Evolutionary conservation across 2,113 vertebrate species (phyloP).

Genomic region (Mesitornis unicolor): DNA sequence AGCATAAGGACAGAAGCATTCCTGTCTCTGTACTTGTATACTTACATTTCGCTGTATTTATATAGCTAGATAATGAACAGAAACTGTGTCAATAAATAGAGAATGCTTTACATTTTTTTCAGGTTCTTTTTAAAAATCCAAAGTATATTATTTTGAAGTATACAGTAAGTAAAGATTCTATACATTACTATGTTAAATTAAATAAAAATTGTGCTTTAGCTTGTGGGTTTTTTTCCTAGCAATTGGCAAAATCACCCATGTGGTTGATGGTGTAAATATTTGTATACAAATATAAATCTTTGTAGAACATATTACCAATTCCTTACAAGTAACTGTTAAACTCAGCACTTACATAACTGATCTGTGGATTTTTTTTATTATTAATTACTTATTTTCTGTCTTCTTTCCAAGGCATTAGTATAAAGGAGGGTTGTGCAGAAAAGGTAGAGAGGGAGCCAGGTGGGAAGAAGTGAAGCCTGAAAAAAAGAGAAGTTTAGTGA

Average conservation of each 20-base stretch:
- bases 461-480: slow-evolving; percentile 4
- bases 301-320: neutral
- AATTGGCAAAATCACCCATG: neutral
- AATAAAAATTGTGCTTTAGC: neutral
- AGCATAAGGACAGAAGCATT: neutral
- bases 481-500: neutral
- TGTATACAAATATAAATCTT: neutral
- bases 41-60: neutral
- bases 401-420: neutral
- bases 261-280: neutral
- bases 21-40: neutral
- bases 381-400: neutral
- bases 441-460: neutral
- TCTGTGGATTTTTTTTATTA: neutral
- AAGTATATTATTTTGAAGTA: neutral
- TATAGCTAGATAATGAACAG: neutral
- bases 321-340: neutral
- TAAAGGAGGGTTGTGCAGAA: neutral
- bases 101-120: neutral
- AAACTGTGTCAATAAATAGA: neutral
- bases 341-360: neutral
- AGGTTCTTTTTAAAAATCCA: neutral
- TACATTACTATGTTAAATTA: neutral
- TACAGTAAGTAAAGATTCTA: neutral
- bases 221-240: neutral